Evolutionary conservation across 1,140 invertebrate species (phyloP), one percentile per base, ranked within the genome.

Genomic region (Microplitis demolitor): DNA sequence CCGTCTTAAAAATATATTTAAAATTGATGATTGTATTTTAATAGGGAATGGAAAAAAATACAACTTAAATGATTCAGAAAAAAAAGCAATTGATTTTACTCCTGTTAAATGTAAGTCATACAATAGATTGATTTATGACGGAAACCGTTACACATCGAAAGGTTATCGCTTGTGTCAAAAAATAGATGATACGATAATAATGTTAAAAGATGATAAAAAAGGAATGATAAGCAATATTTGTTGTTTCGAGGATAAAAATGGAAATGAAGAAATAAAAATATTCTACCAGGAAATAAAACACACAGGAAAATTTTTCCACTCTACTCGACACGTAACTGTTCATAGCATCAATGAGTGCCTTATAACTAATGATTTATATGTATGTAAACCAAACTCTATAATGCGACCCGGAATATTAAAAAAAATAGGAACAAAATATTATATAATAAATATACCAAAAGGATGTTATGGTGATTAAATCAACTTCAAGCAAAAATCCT

Each of bases 181-280:
- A 66, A 51, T 50, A 2, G 54, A 71, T 64, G 51, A 64, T 35
- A 54, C 69, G 5, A 51, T 71, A 14, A 64, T 64, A 3, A 16
- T 61, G 8, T 64, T 50, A 35, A 34, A 63, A 35, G 31, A 54
- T 64, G 45, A 45, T 16, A 9, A 2, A 5, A 56, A 39, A 61
- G 69, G 69, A 50, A 31, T 70, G 2, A 70, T 70, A 4, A 70
- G 33, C 3, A 70, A 70, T 50, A 70, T 70, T 13, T 70, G 56
- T 61, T 45, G 3, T 3, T 4, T 14, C 14, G 4, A 33, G 2
- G 35, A 50, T 9, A 4, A 11, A 16, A 6, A 24, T 5, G 63
- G 37, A 39, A 6, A 8, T 4, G n/a, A 66, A 5, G 37, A 66
- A 66, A 24, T 66, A 9, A 11, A 39, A n/a, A 45, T 66, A 13